phyloP scores from a whole-genome alignment of 2,113 vertebrate genomes.

The Pangasianodon gigas region DNA sequence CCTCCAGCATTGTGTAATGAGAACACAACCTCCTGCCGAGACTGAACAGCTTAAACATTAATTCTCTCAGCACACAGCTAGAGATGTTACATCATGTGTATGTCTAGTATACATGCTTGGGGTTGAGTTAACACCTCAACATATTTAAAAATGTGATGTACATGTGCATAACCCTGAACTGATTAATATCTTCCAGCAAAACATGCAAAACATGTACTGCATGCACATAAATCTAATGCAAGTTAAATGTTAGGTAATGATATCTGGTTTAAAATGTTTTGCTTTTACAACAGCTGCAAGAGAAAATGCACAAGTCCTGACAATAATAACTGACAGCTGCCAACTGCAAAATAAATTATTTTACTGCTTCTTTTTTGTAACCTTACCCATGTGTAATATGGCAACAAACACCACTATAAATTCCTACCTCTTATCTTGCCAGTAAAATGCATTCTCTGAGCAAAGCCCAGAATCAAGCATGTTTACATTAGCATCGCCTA shows the following conservation, averaged over 20 bases:
- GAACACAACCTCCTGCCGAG: not conserved
- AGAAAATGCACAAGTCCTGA: no score
- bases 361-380: not conserved
- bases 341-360: no score
- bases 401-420: not conserved
- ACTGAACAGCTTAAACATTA: not conserved
- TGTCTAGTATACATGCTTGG: not conserved
- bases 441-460: not conserved
- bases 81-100: not conserved
- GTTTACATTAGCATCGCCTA: not conserved
- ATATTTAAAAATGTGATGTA: no score
- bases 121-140: no score
- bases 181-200: not conserved
- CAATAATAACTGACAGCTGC: no score
- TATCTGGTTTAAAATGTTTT: no score
- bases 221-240: no score
- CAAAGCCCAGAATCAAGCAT: not conserved
- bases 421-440: not conserved
- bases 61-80: not conserved
- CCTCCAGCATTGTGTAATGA: not conserved
- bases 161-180: not conserved
- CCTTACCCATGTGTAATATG: not conserved
- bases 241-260: no score
- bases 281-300: no score
- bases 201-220: no score